Percentiles rank a stretch among this genome's conserved stretches.
Conservation (phyloP, 2,797 vertebrate species). For the Malacoraja senta region DNA sequence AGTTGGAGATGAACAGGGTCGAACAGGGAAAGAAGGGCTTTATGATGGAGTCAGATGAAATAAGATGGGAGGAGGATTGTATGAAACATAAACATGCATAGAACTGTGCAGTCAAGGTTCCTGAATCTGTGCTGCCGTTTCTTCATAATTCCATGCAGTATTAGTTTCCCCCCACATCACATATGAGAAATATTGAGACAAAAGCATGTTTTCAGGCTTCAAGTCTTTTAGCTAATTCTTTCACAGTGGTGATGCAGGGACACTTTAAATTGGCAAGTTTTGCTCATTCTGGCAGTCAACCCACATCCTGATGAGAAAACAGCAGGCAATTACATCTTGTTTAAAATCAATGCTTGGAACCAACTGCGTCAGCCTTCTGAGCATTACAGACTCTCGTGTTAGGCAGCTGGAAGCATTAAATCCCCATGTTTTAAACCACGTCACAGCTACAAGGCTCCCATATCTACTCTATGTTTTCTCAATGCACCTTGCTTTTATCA, state of each 20-base stretch:
- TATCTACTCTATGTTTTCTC: not conserved
- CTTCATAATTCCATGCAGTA: not conserved
- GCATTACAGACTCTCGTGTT: constrained; percentile 26
- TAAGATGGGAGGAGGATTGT: not conserved
- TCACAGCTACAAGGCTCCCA: not conserved
- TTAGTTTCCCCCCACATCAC: not conserved
- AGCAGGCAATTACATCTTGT: constrained; percentile 37
- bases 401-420: constrained; percentile 22
- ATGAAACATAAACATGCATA: no score
- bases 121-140: not conserved
- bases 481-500: not conserved
- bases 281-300: constrained; percentile 3
- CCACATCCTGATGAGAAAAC: constrained; percentile 23
- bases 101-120: no score
- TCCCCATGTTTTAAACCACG: not conserved
- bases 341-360: constrained; percentile 15
- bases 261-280: constrained; percentile 15
- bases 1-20: not conserved
- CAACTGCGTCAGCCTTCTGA: constrained; percentile 18
- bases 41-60: not conserved
- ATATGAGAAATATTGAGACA: not conserved
- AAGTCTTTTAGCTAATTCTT: not conserved
- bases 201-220: not conserved
- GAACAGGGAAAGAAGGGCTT: not conserved
- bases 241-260: not conserved